Evolutionary conservation across 2,797 vertebrate species (phyloP), one percentile per base, ranked within the genome.

Genomic region (Enteromius argenteus): DNA sequence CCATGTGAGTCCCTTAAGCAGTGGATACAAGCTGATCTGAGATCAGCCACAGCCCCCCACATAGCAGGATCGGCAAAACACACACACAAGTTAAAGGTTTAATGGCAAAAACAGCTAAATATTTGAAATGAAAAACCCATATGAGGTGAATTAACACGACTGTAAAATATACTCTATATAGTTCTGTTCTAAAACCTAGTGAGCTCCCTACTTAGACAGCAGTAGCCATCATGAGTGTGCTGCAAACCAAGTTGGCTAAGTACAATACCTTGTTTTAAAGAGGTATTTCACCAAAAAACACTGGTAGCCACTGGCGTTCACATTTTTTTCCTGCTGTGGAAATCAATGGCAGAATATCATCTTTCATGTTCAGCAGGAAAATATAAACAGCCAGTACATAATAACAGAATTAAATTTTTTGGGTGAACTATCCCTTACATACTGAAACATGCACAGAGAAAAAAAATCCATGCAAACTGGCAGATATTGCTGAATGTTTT

Each of bases 1-100:
- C 88, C 66, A 19, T 73, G 64, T 78, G 80, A 76, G 85, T 86
- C 84, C 75, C 49, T 37, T 39, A 49, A 75, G 79, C 58, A 71
- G 51, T 30, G 23, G 64, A 79, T 68, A 32, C 62, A 68, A 79
- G 23, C 78, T 66, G 75, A 79, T 51, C 66, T 42, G 58, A 73
- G 83, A 83, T 68, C 79, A 68, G 74, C 49, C 60, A 68, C 44
- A 80, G 79, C 62, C 56, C 64, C 64, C 66, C 79, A 35, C 39
- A 46, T 46, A 77, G 81, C 74, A 81, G 35, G 23, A 78, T 68
- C 8, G 1, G 14, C 35, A 23, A 32, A 58, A 35, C 46, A 58
- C 15, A 39, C 51, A 44, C 58, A 23, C 23, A 79, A n/a, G 17
- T 71, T 72, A 17, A 44, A 44, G 23, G 3, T 60, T 81, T 81